Evolutionary conservation across 92 coral and sea anemone species (phyloP).

Genomic region (Ricordea florida): DNA sequence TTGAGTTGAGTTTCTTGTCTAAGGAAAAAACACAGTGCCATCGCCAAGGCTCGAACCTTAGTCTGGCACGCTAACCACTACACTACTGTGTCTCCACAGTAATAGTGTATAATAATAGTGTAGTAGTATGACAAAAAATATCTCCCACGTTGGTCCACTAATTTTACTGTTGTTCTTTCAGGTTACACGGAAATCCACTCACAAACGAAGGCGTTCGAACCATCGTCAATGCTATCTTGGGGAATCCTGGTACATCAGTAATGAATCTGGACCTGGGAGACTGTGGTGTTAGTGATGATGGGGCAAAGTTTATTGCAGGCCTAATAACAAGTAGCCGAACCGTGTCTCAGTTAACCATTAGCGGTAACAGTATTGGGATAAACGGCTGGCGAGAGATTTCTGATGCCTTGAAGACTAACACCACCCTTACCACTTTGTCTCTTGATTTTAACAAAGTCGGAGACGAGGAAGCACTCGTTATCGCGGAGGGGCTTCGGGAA

Average conservation of each 20-base stretch:
- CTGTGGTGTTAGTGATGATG: conserved; percentile 82
- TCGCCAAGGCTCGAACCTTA: no score
- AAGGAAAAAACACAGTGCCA: no score
- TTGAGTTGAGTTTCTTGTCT: no score
- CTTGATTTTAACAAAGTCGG: conserved; percentile 85
- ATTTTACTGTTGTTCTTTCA: conserved; percentile 45
- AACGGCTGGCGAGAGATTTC: conserved; percentile 85
- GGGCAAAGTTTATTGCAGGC: conserved; percentile 83
- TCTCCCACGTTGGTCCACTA: no score
- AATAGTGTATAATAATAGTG: no score
- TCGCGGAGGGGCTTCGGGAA: conserved; percentile 86
- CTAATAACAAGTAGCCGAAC: conserved; percentile 73
- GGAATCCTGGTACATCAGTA: conserved; percentile 57
- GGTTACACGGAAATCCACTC: conserved; percentile 92
- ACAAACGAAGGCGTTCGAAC: conserved; percentile 80
- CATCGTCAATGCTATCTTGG: conserved; percentile 84
- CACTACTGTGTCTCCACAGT: no score
- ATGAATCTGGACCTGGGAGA: conserved; percentile 92
- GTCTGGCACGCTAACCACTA: no score
- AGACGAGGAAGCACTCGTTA: conserved; percentile 78
- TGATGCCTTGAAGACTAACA: conserved; percentile 67
- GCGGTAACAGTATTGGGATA: conserved; percentile 74
- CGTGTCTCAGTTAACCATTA: conserved; percentile 73
- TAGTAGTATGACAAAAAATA: no score
- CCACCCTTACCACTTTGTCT: conserved; percentile 73